phyloP scores from a whole-genome alignment of 64 coral and sea anemone species.

The Catalaphyllia jardinei region DNA sequence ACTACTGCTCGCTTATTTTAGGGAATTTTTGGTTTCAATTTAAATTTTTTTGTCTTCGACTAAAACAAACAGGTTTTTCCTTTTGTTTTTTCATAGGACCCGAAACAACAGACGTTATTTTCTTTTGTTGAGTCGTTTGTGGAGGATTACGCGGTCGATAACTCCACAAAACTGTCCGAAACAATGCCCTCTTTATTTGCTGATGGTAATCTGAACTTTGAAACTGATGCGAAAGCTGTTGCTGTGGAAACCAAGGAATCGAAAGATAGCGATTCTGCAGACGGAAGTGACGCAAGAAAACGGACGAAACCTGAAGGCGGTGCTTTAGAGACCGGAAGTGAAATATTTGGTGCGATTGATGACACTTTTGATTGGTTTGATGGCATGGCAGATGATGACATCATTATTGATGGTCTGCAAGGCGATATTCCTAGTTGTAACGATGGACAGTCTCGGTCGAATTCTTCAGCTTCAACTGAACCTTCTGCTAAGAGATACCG shows the following conservation, averaged over 20 bases:
- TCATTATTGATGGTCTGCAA: neutral
- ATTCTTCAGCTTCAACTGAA: neutral
- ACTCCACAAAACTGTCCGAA: neutral
- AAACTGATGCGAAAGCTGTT: neutral
- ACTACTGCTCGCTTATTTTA: too few species aligned
- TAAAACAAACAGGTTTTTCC: neutral
- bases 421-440: neutral
- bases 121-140: conserved; percentile 74
- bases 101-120: conserved; percentile 70
- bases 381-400: neutral
- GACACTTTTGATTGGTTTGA: conserved; percentile 41
- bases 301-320: neutral
- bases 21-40: too few species aligned
- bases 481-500: conserved; percentile 39
- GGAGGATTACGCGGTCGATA: conserved; percentile 35
- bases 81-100: conserved; percentile 51
- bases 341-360: neutral
- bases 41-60: neutral
- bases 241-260: neutral
- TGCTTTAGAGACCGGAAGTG: neutral
- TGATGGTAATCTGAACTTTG: neutral
- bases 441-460: neutral
- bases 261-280: neutral
- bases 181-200: neutral
- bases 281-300: conserved; percentile 24